phyloP scores from a whole-genome alignment of 2,113 vertebrate species.

The Raja brachyura region DNA sequence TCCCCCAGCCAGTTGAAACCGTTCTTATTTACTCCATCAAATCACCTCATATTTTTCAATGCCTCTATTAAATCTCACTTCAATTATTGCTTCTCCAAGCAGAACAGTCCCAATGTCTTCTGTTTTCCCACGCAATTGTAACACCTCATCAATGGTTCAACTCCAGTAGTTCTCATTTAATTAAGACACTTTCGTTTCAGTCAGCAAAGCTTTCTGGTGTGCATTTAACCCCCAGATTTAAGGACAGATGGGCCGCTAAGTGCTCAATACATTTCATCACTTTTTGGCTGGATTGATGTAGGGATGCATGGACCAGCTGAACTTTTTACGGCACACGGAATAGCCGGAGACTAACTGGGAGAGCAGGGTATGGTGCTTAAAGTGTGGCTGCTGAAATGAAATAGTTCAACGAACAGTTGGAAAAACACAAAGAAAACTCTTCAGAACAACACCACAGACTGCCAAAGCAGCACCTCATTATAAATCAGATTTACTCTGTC shows the following conservation, averaged over 20 bases:
- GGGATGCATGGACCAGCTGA: background rate
- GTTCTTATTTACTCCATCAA: background rate
- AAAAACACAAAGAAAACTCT: background rate
- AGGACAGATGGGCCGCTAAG: background rate
- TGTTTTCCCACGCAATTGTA: background rate
- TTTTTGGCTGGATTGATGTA: background rate
- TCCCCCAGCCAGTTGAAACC: background rate
- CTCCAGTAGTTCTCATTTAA: background rate
- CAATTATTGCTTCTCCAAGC: background rate
- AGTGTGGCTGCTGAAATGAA: background rate
- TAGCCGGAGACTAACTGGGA: background rate
- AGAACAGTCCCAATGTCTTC: background rate
- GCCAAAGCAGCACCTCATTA: background rate
- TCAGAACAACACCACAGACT: background rate
- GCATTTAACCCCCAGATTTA: background rate
- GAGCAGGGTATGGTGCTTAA: background rate
- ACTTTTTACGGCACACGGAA: background rate
- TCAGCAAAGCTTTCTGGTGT: background rate
- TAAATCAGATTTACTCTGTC: background rate
- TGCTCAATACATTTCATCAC: background rate
- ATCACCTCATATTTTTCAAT: background rate
- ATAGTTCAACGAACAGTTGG: background rate
- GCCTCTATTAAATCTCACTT: background rate
- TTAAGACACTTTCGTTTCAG: background rate
- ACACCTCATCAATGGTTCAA: background rate